Evolutionary conservation across 2,113 vertebrate species (phyloP), one percentile per base, ranked within the genome.

Genomic region (Hepsetus odoe): DNA sequence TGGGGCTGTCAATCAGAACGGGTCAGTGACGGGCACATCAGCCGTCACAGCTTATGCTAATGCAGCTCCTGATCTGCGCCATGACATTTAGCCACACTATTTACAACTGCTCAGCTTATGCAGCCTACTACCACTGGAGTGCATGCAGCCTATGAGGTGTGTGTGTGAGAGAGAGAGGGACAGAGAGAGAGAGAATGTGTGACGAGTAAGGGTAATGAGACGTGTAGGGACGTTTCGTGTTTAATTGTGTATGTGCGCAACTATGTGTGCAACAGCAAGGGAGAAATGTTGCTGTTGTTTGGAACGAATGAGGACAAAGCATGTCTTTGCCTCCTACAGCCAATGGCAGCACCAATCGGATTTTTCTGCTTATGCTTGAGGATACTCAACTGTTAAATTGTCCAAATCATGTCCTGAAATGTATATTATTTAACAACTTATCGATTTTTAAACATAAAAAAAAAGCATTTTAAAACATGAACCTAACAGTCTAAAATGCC

Each of bases 31-130:
- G 58, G 68, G 61, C 32, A 8, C 42, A 10, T 59, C 74, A 55
- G 14, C 69, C 79, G 74, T 77, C 79, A 80, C 55, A 71, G 68
- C 77, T 68, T 77, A 80, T 83, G 77, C 82, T 76, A 83, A 83
- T 83, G 64, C 75, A 30, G 61, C 44, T 53, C 14, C 53, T 49
- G 44, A 83, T 77, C 82, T 74, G 69, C 53, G 66, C 55, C 70
- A 6, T 84, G 82, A 78, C 82, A 81, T 84, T 84, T 78, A 80
- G 71, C 73, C 56, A 59, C 16, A 24, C 42, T 69, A 51, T 73
- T 74, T 78, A 78, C 78, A 78, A 67, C 81, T 79, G 66, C 51
- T 51, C 67, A 28, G 40, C 40, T 49, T 55, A 55, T 65, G 46
- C 46, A 59, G 69, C 51, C 22, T 68, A 58, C 72, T 73, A 62